Evolutionary conservation across 2,888 invertebrate genomes (phyloP), one percentile per base, ranked within the genome.

Genomic region (Chrysina gloriosa): DNA sequence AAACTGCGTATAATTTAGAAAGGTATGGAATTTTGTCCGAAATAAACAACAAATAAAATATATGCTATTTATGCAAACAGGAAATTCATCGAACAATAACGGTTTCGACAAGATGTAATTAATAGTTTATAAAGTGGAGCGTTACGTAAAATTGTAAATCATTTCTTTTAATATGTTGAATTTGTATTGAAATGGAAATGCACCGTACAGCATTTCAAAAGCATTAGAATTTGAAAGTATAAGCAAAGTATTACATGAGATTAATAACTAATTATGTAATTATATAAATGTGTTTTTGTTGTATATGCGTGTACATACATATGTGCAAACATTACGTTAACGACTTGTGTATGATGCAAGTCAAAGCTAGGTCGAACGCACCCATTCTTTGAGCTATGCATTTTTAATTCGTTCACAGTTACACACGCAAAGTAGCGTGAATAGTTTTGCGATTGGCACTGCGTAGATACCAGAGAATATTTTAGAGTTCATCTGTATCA

Each of bases 331-430:
- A 29, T 21, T 58, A 11, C 11, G 5, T 58, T 14, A n/a, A 23
- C 23, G 27, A n/a, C 11, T 50, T 50, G 3, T 39, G 14, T 36
- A 34, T 58, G 58, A 58, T 58, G 58, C 58, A 58, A 58, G 58
- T 42, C 23, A 16, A 23, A 54, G 54, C 54, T 54, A 54, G 58
- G 39, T 58, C 58, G 39, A 58, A 27, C 58, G 25, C 58, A 58
- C 58, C 58, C 39, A 58, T 58, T 58, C 14, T 25, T 39, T 14
- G 39, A 58, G 58, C 14, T 58, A 58, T 58, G 58, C 58, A 58
- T 42, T 58, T 58, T 58, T 58, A 58, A 58, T 58, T 58, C 6
- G 39, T 39, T 58, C 58, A 58, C 42, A 58, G 39, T 58, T 58
- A 58, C 25, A 39, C 58, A 58, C 39, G 58, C 39, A 39, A 39